These are phyloP conservation scores for Craniophora ligustri DNA, from an alignment of 2,888 invertebrate species.

Conservation along the genomic window DNA sequence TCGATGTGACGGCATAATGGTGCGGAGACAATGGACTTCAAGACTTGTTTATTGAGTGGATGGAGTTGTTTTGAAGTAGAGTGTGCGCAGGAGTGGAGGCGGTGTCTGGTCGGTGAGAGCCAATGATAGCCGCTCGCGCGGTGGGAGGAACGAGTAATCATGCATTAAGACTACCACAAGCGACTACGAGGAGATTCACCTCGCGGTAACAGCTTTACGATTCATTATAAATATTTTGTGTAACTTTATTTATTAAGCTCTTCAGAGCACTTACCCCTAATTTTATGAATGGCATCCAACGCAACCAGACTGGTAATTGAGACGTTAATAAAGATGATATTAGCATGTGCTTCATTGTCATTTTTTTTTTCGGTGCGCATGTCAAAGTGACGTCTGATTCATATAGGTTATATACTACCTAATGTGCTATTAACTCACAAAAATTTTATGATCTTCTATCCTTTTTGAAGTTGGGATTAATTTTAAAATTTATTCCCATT, in stretches of 20 bases:
- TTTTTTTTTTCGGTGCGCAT: constrained; percentile 14
- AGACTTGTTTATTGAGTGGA: constrained; percentile 86
- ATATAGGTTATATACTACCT: constrained; percentile 3
- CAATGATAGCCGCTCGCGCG: constrained; percentile 78
- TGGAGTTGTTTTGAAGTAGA: constrained; percentile 85
- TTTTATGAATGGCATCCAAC: constrained; percentile 56
- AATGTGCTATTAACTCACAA: background rate
- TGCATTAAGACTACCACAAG: constrained; percentile 74
- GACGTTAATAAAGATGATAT: constrained; percentile 55
- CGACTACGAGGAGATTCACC: constrained; percentile 71
- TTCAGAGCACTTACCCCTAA: constrained; percentile 54
- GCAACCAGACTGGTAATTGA: constrained; percentile 60
- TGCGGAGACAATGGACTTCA: constrained; percentile 84
- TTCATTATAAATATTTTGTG: constrained; percentile 68
- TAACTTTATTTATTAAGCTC: constrained; percentile 57
- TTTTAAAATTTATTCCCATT: no score
- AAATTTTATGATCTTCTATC: no score
- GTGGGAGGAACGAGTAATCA: constrained; percentile 86
- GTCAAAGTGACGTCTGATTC: background rate
- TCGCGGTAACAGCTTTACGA: constrained; percentile 69
- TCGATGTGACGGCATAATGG: constrained; percentile 81
- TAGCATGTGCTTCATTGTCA: constrained; percentile 10
- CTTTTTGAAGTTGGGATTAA: no score
- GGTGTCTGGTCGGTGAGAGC: constrained; percentile 76
- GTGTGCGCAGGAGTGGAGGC: constrained; percentile 85